Base-by-base conservation (phyloP, 2,113 vertebrate genomes). In the Triplophysa tibetana region DNA sequence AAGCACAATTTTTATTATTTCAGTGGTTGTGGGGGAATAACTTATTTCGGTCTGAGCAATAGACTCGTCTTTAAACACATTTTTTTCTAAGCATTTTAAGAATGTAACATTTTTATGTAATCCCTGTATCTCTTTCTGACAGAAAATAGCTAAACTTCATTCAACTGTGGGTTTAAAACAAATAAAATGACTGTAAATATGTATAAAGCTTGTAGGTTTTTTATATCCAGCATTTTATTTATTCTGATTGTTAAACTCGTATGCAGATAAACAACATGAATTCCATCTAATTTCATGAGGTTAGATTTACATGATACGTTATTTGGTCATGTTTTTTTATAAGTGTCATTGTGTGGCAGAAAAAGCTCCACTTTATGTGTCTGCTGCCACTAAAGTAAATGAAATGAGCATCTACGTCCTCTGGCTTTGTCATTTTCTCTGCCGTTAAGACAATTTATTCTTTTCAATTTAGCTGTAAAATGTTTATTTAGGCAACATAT, bases 1-100 rank as follows among this genome's bases (percentile, higher is more conserved):
- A 83, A 85, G 84, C 79, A 85, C 84, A 85, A 81, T 82, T 78
- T 79, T 26, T 83, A 16, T 69, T 69, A 63, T 29, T 48, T 58
- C 56, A 38, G 62, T 60, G 21, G 11, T 62, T 62, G n/a, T 63
- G 58, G 56, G 58, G 19, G 8, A 48, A 24, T 24, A 50, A 26
- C 19, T 17, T 17, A 73, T 21, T 8, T 8, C 16, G 12, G 38
- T 63, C 56, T 23, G 12, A 65, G 21, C 75, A 61, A 26, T 69
- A 63, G 43, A 33, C 54, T 52, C 3, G 38, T 54, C 26, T 58
- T 23, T 48, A 54, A 52, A 65, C 13, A n/a, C 16, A 11, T 66
- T 62, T 54, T 80, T 11, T 67, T 73, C 41, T 56, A 79, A 61
- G 76, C 48, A 45, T 50, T 63, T 74, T 29, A 76, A 19, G 77